Evolutionary conservation across 53 echinoderm and acorn worm species (phyloP).

Genomic region (Crossaster papposus): DNA sequence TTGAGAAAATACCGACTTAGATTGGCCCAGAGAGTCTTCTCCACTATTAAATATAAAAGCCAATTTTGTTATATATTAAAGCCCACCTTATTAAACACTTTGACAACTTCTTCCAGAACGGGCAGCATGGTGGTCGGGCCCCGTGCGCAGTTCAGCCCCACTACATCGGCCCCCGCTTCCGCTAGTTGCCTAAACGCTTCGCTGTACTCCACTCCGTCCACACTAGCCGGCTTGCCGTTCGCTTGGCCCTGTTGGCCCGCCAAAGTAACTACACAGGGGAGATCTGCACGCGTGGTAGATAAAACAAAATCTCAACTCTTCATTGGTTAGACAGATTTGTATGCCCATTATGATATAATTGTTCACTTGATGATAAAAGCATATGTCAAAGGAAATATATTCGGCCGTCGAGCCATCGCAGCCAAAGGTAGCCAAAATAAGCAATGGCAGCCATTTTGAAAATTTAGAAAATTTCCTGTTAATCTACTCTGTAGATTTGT

Average conservation of each 20-base stretch:
- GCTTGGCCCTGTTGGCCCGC: not conserved
- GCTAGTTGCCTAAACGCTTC: slow-evolving; percentile 74
- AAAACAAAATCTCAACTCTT: not conserved
- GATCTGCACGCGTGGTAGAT: not conserved
- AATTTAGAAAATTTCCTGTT: too few species aligned
- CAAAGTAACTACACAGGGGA: slow-evolving; percentile 45
- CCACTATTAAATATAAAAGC: not conserved
- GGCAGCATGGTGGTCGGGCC: slow-evolving; percentile 73
- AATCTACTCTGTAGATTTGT: too few species aligned
- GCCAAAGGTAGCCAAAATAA: too few species aligned
- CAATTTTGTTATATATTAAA: too few species aligned
- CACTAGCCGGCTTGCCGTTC: slow-evolving; percentile 56
- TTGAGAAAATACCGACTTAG: too few species aligned
- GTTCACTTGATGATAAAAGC: too few species aligned
- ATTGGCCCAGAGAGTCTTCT: too few species aligned
- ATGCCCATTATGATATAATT: too few species aligned
- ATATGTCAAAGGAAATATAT: too few species aligned
- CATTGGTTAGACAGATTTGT: not conserved
- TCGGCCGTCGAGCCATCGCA: too few species aligned
- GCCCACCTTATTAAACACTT: slow-evolving; percentile 18
- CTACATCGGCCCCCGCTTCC: slow-evolving; percentile 73
- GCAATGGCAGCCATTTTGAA: too few species aligned
- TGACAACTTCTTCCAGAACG: slow-evolving; percentile 33
- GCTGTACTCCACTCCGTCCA: slow-evolving; percentile 57
- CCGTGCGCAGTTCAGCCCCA: slow-evolving; percentile 69